Percentiles rank a stretch among this genome's conserved stretches.
Evolutionary conservation across 2,888 invertebrate genomes (phyloP).

Genomic region (Tuberolachnus salignus): DNA sequence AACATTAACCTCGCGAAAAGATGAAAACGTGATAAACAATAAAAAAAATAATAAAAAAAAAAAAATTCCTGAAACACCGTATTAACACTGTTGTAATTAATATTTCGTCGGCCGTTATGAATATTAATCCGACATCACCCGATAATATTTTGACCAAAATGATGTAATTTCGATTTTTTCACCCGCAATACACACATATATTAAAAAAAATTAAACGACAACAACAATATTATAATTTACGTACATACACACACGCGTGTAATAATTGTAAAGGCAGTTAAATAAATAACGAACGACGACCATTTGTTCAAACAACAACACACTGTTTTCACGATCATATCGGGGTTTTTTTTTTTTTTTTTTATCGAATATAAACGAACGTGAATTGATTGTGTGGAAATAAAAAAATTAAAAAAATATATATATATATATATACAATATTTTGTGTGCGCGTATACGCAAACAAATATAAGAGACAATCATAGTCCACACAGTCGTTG

Average conservation of each 20-base stretch:
- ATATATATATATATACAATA: neutral
- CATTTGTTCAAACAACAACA: slow-evolving; percentile 40
- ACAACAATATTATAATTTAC: neutral
- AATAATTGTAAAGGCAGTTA: neutral
- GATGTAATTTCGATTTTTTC: neutral
- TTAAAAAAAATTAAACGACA: neutral
- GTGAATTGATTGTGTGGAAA: neutral
- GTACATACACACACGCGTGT: neutral
- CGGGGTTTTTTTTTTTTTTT: neutral
- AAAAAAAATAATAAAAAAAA: too few species aligned
- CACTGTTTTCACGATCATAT: slow-evolving; percentile 18
- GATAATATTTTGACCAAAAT: too few species aligned
- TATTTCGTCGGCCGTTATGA: too few species aligned
- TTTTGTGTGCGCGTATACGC: neutral
- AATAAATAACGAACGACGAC: neutral
- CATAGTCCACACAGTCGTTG: neutral
- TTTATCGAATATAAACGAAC: neutral
- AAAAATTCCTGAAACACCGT: too few species aligned
- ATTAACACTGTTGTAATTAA: too few species aligned
- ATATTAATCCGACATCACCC: too few species aligned
- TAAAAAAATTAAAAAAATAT: neutral
- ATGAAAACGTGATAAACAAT: too few species aligned
- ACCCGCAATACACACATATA: neutral
- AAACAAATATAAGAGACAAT: neutral
- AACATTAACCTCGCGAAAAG: too few species aligned